Conservation (phyloP, 2,888 invertebrate species). For the Brachylomia viminalis region DNA sequence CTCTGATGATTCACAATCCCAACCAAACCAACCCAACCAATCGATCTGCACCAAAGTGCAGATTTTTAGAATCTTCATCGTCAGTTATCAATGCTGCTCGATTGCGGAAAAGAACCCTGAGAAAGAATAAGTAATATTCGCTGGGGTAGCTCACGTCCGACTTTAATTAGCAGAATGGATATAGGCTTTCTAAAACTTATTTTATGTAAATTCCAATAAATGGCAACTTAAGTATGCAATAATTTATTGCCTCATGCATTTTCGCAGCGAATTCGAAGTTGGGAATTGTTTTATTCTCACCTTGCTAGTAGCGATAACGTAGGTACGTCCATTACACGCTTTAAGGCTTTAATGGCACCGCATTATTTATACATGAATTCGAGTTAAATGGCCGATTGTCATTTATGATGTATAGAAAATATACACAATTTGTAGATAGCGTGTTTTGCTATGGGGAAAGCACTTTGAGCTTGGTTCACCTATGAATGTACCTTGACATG, state of each 20-base stretch:
- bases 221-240: background rate
- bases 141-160: background rate
- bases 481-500: background rate
- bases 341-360: conserved; percentile 34
- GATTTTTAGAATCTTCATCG: background rate
- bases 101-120: background rate
- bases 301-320: conserved; percentile 46
- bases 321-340: conserved; percentile 55
- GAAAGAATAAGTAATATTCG: background rate
- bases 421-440: background rate
- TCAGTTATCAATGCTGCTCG: background rate
- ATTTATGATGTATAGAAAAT: conserved; percentile 18
- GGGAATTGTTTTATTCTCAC: conserved; percentile 30
- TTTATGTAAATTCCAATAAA: background rate
- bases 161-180: background rate
- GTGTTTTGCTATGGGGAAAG: conserved; percentile 11
- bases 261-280: conserved; percentile 10
- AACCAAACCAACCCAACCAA: too few species aligned
- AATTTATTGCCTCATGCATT: conserved; percentile 4
- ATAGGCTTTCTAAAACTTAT: background rate
- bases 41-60: too few species aligned
- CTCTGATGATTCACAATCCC: background rate
- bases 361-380: conserved; percentile 17
- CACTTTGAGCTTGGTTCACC: background rate
- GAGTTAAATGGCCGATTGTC: conserved; percentile 19